Conservation (phyloP, 2,797 vertebrate genomes). For the Hippocampus kuda region DNA sequence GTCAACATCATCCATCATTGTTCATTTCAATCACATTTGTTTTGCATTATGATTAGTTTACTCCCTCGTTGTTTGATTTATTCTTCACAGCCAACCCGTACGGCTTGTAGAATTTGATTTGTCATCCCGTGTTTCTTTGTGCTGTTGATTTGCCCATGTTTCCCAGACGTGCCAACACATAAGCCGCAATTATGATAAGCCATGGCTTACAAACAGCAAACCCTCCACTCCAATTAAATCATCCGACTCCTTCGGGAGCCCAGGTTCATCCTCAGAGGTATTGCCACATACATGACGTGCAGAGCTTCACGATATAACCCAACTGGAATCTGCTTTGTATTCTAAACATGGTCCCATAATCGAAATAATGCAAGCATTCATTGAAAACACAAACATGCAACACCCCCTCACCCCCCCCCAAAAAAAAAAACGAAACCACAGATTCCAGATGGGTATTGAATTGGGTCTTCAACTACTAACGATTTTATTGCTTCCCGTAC, state of each 20-base stretch:
- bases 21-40: conserved; percentile 24
- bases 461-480: not conserved
- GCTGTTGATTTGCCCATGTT: conserved; percentile 82
- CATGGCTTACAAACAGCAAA: conserved; percentile 99
- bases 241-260: conserved; percentile 89
- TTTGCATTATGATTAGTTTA: not conserved
- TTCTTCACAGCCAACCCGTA: conserved; percentile 30
- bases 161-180: conserved; percentile 94
- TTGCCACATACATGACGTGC: conserved; percentile 69
- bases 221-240: conserved; percentile 91
- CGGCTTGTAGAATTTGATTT: conserved; percentile 53
- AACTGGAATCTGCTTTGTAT: conserved; percentile 45
- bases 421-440: not conserved
- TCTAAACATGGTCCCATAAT: not conserved
- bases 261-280: conserved; percentile 96
- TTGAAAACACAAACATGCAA: not conserved
- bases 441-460: conserved; percentile 52
- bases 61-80: conserved; percentile 2
- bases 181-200: conserved; percentile 99
- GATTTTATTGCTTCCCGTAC: not conserved
- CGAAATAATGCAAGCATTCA: not conserved
- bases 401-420: not conserved
- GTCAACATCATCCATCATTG: not conserved
- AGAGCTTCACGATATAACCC: conserved; percentile 48
- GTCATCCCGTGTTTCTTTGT: conserved; percentile 71